A percentile compares a stretch with the other conserved stretches of the same genome.
Conservation (phyloP, 2,113 vertebrate genomes). For the Anoura caudifer region DNA sequence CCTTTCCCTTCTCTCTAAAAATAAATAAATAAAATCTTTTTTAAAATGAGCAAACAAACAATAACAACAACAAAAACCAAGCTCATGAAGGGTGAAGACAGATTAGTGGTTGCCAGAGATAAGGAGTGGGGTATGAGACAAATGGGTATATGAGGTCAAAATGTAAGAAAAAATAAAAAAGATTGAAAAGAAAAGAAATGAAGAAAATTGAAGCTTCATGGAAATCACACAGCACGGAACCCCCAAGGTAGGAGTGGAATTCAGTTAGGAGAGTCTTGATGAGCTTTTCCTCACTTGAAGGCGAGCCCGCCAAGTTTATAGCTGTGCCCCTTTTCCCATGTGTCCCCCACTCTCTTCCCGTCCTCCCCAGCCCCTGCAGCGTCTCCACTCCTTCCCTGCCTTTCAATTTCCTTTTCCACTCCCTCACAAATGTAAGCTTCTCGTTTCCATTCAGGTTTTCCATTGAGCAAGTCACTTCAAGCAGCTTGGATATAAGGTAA, state of each 20-base stretch:
- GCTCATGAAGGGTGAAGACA: background rate
- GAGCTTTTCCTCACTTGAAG: background rate
- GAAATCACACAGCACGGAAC: background rate
- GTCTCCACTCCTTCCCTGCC: background rate
- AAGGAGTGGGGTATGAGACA: background rate
- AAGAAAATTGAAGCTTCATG: background rate
- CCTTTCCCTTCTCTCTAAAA: too few species aligned
- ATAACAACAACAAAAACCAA: background rate
- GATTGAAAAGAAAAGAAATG: background rate
- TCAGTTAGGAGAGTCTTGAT: background rate
- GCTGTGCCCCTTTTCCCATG: background rate
- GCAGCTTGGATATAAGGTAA: background rate
- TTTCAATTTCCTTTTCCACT: slow-evolving; percentile 3
- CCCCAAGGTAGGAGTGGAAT: background rate
- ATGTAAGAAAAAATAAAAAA: too few species aligned
- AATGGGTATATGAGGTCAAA: too few species aligned
- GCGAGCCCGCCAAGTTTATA: background rate
- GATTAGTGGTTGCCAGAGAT: background rate
- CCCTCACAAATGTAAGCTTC: background rate
- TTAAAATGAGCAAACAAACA: background rate
- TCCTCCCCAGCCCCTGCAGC: background rate
- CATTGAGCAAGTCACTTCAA: slow-evolving; percentile 27
- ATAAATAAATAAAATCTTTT: too few species aligned
- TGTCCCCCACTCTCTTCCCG: background rate
- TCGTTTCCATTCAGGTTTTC: background rate